Base-by-base conservation (phyloP, 1,140 invertebrate species). In the Kradibia gibbosae region DNA sequence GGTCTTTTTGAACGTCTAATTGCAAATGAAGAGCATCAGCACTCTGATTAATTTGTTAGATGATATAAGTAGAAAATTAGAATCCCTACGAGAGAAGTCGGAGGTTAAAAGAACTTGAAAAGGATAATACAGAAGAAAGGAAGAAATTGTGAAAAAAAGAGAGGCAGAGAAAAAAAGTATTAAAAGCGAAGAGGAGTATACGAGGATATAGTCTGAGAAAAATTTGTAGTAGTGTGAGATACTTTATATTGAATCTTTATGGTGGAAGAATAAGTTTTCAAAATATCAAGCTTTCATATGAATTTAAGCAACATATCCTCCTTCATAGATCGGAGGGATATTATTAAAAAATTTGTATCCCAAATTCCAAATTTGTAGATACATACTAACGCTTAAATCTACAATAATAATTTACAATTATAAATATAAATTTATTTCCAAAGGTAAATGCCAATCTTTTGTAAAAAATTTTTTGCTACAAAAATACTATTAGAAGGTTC, bases 171-270 rank as follows among this genome's bases (percentile, higher is more conserved):
- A 7, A 57, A 5, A 57, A 13, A 31, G 31, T 42, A 70, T 80
- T 80, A 73, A 80, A 80, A 80, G 78, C 1, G 60, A 28, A 36
- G 72, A 45, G 65, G 39, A 78, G 60, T 34, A 57, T 57, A n/a
- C 36, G n/a, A 62, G 70, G 65, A 79, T 79, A 57, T 62, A 80
- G 71, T 55, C 50, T 74, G 78, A 80, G 74, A 80, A 65, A 57
- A 71, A 80, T 80, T 80, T 74, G 28, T 57, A 65, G 48, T 83
- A 31, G 48, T 78, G 60, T 60, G 31, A 60, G 75, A n/a, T 25
- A 0, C 3, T 4, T 15, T 67, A 39, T 67, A 39, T 39, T 39
- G 34, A 67, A 67, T 22, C 39, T 67, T n/a, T 39, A 4, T 17
- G 34, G 36, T 20, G 4, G 17, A 36, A 25, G 15, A 36, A 31